Evolutionary conservation across 2,113 vertebrate species (phyloP), one percentile per base, ranked within the genome.

Genomic region (Stercorarius parasiticus): DNA sequence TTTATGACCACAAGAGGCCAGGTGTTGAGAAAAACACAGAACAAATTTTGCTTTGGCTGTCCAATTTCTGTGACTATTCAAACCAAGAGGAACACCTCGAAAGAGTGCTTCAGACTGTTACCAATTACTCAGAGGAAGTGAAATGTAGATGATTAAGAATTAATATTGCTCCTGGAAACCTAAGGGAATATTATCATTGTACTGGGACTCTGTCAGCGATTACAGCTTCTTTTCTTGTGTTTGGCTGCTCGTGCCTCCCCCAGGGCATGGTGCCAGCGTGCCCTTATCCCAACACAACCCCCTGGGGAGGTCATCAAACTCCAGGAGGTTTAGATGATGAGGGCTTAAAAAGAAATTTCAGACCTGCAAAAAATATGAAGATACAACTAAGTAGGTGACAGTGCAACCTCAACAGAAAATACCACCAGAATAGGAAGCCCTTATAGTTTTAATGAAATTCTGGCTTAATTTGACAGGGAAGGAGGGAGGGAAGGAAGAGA

Each of bases 221-320:
- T 53, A n/a, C 17, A 65, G 5, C 9, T 92, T 65, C 4, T 3
- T 34, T 73, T 70, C 64, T 70, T 36, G 53, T 9, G 13, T 50
- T 49, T 15, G 13, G 17, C 14, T 65, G 18, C 6, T 36, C 29
- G 10, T 32, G 29, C 43, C 8, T 76, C 20, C 49, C 30, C 13
- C 15, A 50, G 10, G 17, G 10, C 21, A 29, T 64, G 16, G 13
- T 49, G 32, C 29, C 70, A n/a, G 5, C 11, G 17, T 72, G 32
- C 15, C 9, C 17, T 34, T 66, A 58, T 11, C 36, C 25, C 45
- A 73, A 5, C 5, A 55, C 5, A 72, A 11, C 7, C 6, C 7
- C 25, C 14, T 17, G 12, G 5, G 4, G 7, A 6, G 10, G 18
- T 9, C 23, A 13, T 20, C 3, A 0, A 40, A n/a, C 52, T 82